Evolutionary conservation across 2,113 vertebrate genomes (phyloP), one percentile per base, ranked within the genome.

Genomic region (Ceuthmochares aereus): DNA sequence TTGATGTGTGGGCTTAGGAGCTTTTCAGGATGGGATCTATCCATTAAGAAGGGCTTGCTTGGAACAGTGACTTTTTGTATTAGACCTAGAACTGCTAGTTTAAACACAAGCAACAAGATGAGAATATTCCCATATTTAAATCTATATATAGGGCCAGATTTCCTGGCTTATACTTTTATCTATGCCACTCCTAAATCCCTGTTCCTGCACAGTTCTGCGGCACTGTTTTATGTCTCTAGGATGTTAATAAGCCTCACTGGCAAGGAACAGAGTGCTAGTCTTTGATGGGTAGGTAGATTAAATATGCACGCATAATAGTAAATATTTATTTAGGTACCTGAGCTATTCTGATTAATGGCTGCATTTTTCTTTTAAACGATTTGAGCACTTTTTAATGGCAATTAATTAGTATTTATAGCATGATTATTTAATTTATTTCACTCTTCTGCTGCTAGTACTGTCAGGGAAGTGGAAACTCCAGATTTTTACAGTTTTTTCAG

Each of bases 311-410:
- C 68, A 68, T 93, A 94, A 90, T 86, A 96, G 96, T 96, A 97
- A 96, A 96, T 96, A 96, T 97, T 96, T 96, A 97, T 97, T 97
- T 96, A 96, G 90, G 92, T 96, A 96, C 93, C 93, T 96, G 95
- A 96, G 76, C 92, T 95, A 93, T 96, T 97, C 96, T 96, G 93
- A 96, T 97, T 94, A 96, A 94, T 97, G 95, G 93, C 64, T 96
- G 93, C 92, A 96, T 96, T 96, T 96, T 97, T 96, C 92, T 93
- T 97, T 96, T 96, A 96, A 96, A 94, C 17, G 60, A 93, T 96
- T 96, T 94, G 83, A 96, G 96, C 93, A 96, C 90, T 96, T 97
- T 96, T 96, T 95, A 97, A 96, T 96, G 95, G 79, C 92, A 96
- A 93, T 97, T 96, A 96, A 96, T 97, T 96, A 96, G 96, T 93